Base-by-base conservation (phyloP, 2,888 invertebrate species). In the Clanis bilineata region DNA sequence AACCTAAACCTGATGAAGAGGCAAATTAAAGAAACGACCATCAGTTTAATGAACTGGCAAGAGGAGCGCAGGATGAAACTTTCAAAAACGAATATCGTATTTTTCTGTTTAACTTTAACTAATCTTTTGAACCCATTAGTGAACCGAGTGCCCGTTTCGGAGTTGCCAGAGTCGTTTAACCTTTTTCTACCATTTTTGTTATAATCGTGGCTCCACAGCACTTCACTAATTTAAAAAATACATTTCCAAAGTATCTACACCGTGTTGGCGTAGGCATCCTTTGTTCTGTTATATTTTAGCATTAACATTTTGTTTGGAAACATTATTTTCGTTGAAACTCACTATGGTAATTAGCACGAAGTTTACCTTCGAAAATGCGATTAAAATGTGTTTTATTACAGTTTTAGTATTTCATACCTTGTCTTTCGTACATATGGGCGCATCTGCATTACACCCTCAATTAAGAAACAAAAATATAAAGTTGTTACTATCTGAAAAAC, bases 91-190 rank as follows among this genome's bases (percentile, higher is more conserved):
- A 45, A 54, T 51, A 38, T 51, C 18, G 18, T 51, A 32, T 51
- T 51, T 47, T 51, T 51, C 32, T 51, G 51, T 51, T 51, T 51
- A 51, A 51, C 51, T 51, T 51, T 51, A 32, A 51, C 51, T 51
- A 51, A 41, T 56, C 41, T 56, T 32, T 51, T 51, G 51, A 51
- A 51, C 51, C 51, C 51, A 51, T 51, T 51, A 32, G 32, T 21
- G 51, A 51, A 18, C 32, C 32, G 51, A 51, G 51, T 28, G 51
- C 28, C 51, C 51, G 51, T 51, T 51, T 36, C 36, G 36, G 25
- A 28, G 57, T 44, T 36, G 22, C 21, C 28, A 32, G 32, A n/a
- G 32, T 57, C 32, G 57, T 45, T 41, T 36, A 36, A 23, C 36
- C 57, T 36, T 41, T 45, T 32, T 23, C 32, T 18, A 57, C 36